Evolutionary conservation across 2,888 invertebrate genomes (phyloP).

Genomic region (Drosophila formosana): DNA sequence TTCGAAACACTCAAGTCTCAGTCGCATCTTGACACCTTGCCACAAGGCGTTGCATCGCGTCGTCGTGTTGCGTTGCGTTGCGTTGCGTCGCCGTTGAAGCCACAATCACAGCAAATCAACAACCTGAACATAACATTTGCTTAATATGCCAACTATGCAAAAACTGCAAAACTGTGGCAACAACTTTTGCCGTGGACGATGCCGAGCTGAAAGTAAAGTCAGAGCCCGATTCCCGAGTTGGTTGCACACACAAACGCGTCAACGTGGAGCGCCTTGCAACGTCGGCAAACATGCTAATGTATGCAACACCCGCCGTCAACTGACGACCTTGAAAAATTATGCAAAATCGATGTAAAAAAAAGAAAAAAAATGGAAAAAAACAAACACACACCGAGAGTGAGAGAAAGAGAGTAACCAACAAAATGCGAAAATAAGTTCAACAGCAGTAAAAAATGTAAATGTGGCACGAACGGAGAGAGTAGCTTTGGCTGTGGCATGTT

Average conservation of each 20-base stretch:
- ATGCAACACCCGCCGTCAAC: slow-evolving; percentile 80
- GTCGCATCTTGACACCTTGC: slow-evolving; percentile 21
- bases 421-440: slow-evolving; percentile 78
- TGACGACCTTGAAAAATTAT: slow-evolving; percentile 84
- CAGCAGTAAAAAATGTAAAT: slow-evolving; percentile 76
- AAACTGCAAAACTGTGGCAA: slow-evolving; percentile 66
- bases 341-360: slow-evolving; percentile 83
- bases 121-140: slow-evolving; percentile 62
- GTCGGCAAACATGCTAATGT: slow-evolving; percentile 78
- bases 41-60: slow-evolving; percentile 1
- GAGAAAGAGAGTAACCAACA: slow-evolving; percentile 60
- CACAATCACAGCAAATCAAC: slow-evolving; percentile 58
- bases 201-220: slow-evolving; percentile 6
- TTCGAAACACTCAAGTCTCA: not conserved
- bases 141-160: slow-evolving; percentile 70
- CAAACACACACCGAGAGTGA: slow-evolving; percentile 40
- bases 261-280: slow-evolving; percentile 66
- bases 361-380: slow-evolving; percentile 42
- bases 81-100: slow-evolving; percentile 9
- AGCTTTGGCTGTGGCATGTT: slow-evolving; percentile 6
- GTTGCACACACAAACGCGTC: slow-evolving; percentile 66
- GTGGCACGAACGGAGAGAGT: slow-evolving; percentile 71
- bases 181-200: slow-evolving; percentile 61
- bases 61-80: not conserved
- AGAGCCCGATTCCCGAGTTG: slow-evolving; percentile 25